A percentile compares a stretch with the other conserved stretches of the same genome.
Conservation (phyloP, 2,888 invertebrate genomes). For the Drosophila greeni region DNA sequence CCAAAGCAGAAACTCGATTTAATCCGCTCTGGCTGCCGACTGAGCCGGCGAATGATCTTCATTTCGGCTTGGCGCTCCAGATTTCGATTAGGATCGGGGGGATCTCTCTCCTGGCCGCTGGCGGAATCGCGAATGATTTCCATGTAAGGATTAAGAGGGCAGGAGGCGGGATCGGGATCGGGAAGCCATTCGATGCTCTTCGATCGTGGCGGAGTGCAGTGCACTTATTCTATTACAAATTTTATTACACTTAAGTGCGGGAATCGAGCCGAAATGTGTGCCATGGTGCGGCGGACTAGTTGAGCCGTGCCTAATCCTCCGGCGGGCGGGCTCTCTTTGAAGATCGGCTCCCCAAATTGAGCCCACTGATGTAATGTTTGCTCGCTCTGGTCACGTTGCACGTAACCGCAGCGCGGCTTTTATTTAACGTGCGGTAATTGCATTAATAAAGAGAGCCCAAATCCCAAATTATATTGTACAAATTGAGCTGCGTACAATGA, state of each 20-base stretch:
- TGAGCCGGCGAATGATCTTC: slow-evolving; percentile 39
- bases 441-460: slow-evolving; percentile 71
- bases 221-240: slow-evolving; percentile 59
- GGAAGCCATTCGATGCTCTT: slow-evolving; percentile 1
- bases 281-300: slow-evolving; percentile 46
- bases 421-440: slow-evolving; percentile 69
- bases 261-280: slow-evolving; percentile 49
- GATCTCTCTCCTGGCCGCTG: slow-evolving; percentile 44
- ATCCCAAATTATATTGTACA: slow-evolving; percentile 71
- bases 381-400: slow-evolving; percentile 69
- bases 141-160: slow-evolving; percentile 34
- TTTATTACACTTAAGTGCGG: slow-evolving; percentile 55
- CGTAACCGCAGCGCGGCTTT: slow-evolving; percentile 70
- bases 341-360: slow-evolving; percentile 49
- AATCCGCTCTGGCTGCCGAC: slow-evolving; percentile 22
- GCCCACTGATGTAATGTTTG: slow-evolving; percentile 68
- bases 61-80: slow-evolving; percentile 38
- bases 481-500: slow-evolving; percentile 72
- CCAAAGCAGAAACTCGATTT: slow-evolving; percentile 29
- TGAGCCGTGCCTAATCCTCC: slow-evolving; percentile 63
- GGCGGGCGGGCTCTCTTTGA: slow-evolving; percentile 57
- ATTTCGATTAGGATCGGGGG: slow-evolving; percentile 30
- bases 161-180: background rate
- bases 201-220: slow-evolving; percentile 26
- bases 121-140: slow-evolving; percentile 59